A percentile compares a stretch with the other conserved stretches of the same genome.
These are phyloP conservation scores for Eurytoma californica DNA, from an alignment of 2,888 invertebrate genomes.

Conservation along the genomic window DNA sequence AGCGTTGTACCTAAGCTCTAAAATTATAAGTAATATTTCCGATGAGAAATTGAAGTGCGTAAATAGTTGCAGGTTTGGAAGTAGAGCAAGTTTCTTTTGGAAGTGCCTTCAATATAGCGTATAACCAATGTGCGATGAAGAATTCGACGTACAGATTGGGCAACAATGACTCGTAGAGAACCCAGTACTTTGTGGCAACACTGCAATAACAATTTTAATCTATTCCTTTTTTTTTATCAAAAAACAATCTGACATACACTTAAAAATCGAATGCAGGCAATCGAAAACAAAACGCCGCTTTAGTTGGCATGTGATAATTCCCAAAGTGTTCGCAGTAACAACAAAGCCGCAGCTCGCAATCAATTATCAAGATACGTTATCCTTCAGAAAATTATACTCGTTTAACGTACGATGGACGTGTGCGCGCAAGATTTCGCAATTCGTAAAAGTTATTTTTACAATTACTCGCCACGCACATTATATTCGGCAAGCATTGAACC, in stretches of 20 bases:
- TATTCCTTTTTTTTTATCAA: too few species aligned
- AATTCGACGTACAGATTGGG: too few species aligned
- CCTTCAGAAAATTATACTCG: not conserved
- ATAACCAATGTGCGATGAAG: too few species aligned
- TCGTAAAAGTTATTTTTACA: slow-evolving; percentile 14
- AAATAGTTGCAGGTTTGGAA: too few species aligned
- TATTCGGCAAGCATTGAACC: not conserved
- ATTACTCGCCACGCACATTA: not conserved
- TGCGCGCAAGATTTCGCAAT: slow-evolving; percentile 8
- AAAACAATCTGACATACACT: not conserved
- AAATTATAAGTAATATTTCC: too few species aligned
- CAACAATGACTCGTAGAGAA: too few species aligned
- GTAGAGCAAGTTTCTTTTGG: too few species aligned
- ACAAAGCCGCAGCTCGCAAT: not conserved
- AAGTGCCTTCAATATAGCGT: too few species aligned
- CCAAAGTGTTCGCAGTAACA: not conserved
- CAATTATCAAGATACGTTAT: not conserved
- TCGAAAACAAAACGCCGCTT: not conserved
- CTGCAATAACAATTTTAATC: too few species aligned
- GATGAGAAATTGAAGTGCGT: too few species aligned
- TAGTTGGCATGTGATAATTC: not conserved
- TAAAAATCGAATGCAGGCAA: not conserved
- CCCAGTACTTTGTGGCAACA: too few species aligned
- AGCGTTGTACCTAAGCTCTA: too few species aligned
- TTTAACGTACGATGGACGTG: not conserved